Evolutionary conservation across 2,888 invertebrate species (phyloP).

Genomic region (Tachina lurida): DNA sequence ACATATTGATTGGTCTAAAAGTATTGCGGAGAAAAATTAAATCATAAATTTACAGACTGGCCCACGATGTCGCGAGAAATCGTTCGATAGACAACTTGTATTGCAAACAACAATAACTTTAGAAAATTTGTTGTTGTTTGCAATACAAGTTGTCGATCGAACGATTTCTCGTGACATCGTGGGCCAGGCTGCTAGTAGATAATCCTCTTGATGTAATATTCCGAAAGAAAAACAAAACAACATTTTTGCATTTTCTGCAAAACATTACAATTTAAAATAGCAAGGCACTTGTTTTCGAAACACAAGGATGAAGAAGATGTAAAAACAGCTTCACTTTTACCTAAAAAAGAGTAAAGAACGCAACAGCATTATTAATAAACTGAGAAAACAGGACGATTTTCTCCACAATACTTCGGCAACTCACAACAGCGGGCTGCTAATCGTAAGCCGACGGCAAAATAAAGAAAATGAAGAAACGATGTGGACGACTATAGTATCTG

Average conservation of each 20-base stretch:
- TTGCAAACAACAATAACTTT: too few relatives aligned
- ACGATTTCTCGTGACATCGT: too few relatives aligned
- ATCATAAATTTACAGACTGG: too few relatives aligned
- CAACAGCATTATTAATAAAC: too few relatives aligned
- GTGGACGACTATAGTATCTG: background rate
- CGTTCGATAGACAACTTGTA: too few relatives aligned
- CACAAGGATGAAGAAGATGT: background rate
- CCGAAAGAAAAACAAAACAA: background rate
- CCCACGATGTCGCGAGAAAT: too few relatives aligned
- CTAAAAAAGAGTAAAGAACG: background rate
- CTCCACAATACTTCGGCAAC: background rate
- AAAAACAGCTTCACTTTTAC: background rate
- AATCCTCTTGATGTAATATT: too few relatives aligned
- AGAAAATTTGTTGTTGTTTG: too few relatives aligned
- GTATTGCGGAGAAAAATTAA: too few relatives aligned
- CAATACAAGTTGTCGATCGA: too few relatives aligned
- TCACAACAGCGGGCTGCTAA: background rate
- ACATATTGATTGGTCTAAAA: too few relatives aligned
- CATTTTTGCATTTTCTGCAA: constrained; percentile 2
- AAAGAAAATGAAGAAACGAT: background rate
- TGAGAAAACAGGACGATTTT: background rate
- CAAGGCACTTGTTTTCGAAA: background rate
- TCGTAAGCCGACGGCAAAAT: background rate
- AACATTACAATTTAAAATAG: background rate
- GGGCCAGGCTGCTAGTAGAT: too few relatives aligned